These are phyloP conservation scores for Archivesica marissinica DNA, from an alignment of 1,140 invertebrate genomes.

Conservation along the genomic window DNA sequence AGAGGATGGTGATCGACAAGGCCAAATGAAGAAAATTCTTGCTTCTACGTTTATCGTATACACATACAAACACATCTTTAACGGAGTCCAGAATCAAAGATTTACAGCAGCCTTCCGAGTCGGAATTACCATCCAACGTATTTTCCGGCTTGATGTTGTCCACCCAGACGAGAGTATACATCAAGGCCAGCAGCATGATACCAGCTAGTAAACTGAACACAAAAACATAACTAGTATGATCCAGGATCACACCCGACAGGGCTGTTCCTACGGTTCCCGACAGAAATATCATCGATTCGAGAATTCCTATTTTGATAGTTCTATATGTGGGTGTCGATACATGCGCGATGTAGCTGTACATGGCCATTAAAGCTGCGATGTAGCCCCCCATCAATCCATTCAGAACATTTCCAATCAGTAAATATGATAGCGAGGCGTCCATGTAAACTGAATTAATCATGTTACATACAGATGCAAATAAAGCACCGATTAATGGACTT, in stretches of 20 bases:
- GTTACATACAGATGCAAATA: slow-evolving; percentile 90
- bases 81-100: slow-evolving; percentile 41
- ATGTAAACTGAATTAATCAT: slow-evolving; percentile 89
- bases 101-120: not conserved
- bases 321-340: slow-evolving; percentile 91
- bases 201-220: slow-evolving; percentile 80
- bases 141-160: slow-evolving; percentile 66
- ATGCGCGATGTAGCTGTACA: slow-evolving; percentile 95
- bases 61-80: slow-evolving; percentile 77
- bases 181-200: slow-evolving; percentile 75
- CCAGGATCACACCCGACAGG: slow-evolving; percentile 82
- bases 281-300: slow-evolving; percentile 87
- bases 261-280: slow-evolving; percentile 84
- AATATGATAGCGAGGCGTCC: slow-evolving; percentile 74
- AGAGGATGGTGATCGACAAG: slow-evolving; percentile 74
- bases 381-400: slow-evolving; percentile 90
- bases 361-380: slow-evolving; percentile 95
- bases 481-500: slow-evolving; percentile 91
- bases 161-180: slow-evolving; percentile 83
- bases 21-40: slow-evolving; percentile 76
- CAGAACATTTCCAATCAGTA: slow-evolving; percentile 82
- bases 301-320: slow-evolving; percentile 92
- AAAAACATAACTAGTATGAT: slow-evolving; percentile 77
- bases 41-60: slow-evolving; percentile 77
- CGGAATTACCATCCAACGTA: not conserved